Evolutionary conservation across 2,797 vertebrate species (phyloP).

Genomic region (Pseudotriccus pelzelni): DNA sequence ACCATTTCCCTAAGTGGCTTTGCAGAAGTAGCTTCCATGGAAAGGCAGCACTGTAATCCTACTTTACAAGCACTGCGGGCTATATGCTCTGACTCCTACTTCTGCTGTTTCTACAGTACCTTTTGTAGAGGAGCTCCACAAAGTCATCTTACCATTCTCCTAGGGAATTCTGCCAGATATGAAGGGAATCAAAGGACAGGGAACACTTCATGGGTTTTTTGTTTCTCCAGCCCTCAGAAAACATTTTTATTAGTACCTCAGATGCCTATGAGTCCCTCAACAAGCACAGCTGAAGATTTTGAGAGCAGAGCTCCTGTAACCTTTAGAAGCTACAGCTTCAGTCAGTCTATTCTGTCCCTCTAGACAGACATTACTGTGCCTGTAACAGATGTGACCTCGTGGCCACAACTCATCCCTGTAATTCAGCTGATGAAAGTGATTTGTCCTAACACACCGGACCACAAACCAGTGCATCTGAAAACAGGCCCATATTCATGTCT

Average conservation of each 20-base stretch:
- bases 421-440: not conserved
- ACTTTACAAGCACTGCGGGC: not conserved
- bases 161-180: not conserved
- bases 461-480: not conserved
- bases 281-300: not conserved
- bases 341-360: not conserved
- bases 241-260: not conserved
- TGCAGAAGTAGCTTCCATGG: not conserved
- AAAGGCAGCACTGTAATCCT: not conserved
- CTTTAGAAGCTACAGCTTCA: not conserved
- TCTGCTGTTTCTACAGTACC: not conserved
- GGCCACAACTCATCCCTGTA: accelerated
- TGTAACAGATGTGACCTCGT: not conserved
- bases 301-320: not conserved
- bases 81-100: not conserved
- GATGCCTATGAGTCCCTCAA: not conserved
- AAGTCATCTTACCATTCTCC: not conserved
- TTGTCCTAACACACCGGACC: not conserved
- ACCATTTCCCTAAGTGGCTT: not conserved
- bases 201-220: not conserved
- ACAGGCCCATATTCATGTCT: not conserved
- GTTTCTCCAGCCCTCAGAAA: not conserved
- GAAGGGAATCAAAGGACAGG: not conserved
- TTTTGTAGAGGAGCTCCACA: not conserved
- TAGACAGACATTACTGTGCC: not conserved